Evolutionary conservation across 1,140 invertebrate species (phyloP).

Genomic region (Meteorus sp.): DNA sequence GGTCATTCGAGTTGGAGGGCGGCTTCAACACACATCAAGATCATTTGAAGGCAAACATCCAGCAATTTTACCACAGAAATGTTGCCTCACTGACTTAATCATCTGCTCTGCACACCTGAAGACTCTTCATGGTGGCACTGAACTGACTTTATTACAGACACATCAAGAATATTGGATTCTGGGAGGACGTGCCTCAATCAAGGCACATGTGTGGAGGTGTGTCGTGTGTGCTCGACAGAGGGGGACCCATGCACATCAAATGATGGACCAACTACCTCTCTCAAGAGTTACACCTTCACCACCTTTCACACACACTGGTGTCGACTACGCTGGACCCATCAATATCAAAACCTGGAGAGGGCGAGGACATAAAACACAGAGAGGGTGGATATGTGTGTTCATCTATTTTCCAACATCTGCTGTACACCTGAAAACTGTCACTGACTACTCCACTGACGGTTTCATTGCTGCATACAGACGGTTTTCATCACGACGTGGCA

Average conservation of each 20-base stretch:
- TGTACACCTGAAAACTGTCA: neutral
- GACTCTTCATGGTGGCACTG: slow-evolving; percentile 34
- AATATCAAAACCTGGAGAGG: neutral
- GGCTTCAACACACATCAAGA: neutral
- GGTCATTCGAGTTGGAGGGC: slow-evolving; percentile 5
- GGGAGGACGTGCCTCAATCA: neutral
- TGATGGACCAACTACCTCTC: neutral
- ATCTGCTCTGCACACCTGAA: slow-evolving; percentile 30
- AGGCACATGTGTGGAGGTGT: neutral
- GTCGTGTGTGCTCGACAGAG: neutral
- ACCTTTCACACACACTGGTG: neutral
- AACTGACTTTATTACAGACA: neutral
- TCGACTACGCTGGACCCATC: neutral
- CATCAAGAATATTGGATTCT: slow-evolving; percentile 31
- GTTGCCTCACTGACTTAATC: slow-evolving; percentile 16
- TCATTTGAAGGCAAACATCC: slow-evolving; percentile 9
- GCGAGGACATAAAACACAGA: neutral
- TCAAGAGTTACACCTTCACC: neutral
- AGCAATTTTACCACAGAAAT: neutral
- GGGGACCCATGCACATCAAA: neutral
- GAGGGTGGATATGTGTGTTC: neutral
- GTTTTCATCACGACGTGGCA: neutral
- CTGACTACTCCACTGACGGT: neutral
- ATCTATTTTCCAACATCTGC: neutral
- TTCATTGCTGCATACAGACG: neutral